These are phyloP conservation scores for Drosophila percnosoma DNA, from an alignment of 2,888 invertebrate genomes.

Conservation along the genomic window DNA sequence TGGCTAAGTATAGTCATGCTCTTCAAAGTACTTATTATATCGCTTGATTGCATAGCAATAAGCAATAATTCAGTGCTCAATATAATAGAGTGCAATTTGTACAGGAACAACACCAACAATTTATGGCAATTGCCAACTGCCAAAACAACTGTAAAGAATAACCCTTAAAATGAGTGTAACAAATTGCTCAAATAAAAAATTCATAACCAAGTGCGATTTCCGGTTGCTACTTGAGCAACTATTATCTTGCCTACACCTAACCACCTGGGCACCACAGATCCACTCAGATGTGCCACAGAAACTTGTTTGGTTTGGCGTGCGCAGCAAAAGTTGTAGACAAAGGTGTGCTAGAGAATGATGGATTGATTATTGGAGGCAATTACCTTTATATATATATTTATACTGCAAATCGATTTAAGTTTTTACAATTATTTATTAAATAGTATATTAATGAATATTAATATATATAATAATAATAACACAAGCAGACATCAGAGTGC, in stretches of 20 bases:
- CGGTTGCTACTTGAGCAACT: conserved; percentile 3
- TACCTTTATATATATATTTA: background rate
- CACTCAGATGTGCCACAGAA: background rate
- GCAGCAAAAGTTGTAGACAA: background rate
- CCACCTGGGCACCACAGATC: background rate
- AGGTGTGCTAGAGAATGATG: background rate
- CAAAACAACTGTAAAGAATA: background rate
- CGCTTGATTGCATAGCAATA: conserved; percentile 5
- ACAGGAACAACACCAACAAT: no score
- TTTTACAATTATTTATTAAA: background rate
- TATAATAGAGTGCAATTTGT: background rate
- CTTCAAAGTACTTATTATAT: conserved; percentile 13
- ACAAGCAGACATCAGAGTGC: background rate
- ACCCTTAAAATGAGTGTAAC: background rate
- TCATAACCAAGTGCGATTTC: conserved; percentile 14
- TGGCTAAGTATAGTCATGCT: conserved; percentile 1
- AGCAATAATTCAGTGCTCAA: conserved; percentile 1
- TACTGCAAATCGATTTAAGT: background rate
- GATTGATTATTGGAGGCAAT: background rate
- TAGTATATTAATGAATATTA: background rate
- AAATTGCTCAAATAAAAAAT: conserved; percentile 7
- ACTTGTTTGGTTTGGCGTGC: background rate
- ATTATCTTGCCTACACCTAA: background rate
- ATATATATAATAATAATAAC: no score
- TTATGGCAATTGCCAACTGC: background rate